Evolutionary conservation across 64 coral and sea anemone species (phyloP).

Genomic region (Porites australiensis): DNA sequence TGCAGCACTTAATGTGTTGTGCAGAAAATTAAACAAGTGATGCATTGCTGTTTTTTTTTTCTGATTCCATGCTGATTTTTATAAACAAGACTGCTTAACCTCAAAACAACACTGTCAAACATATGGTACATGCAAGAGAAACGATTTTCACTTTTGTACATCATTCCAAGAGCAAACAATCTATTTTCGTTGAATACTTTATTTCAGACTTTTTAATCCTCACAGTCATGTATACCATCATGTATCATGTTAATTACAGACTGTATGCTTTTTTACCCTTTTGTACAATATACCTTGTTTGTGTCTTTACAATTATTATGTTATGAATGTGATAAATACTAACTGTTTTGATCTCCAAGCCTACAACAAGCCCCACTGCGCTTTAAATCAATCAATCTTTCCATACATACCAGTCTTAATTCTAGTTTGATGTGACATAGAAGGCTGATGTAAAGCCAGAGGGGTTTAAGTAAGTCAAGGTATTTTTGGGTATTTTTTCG

Average conservation of each 20-base stretch:
- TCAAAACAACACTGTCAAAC: no score
- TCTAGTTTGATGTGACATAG: slow-evolving; percentile 68
- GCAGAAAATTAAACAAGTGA: no score
- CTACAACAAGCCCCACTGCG: slow-evolving; percentile 94
- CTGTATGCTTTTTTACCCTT: background rate
- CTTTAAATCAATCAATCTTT: slow-evolving; percentile 62
- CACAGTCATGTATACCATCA: background rate
- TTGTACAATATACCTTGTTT: background rate
- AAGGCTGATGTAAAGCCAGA: slow-evolving; percentile 28
- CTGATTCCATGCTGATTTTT: no score
- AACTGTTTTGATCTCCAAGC: slow-evolving; percentile 62
- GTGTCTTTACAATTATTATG: background rate
- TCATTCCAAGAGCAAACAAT: no score
- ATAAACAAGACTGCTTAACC: no score
- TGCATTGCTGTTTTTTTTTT: no score
- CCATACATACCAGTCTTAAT: slow-evolving; percentile 86
- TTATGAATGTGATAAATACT: background rate
- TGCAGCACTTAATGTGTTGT: no score
- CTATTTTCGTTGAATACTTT: background rate
- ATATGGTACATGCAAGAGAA: no score
- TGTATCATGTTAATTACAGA: background rate
- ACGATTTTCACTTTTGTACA: no score
- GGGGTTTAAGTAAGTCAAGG: slow-evolving; percentile 52
- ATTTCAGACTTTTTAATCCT: background rate
- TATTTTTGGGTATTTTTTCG: slow-evolving; percentile 43